Conservation (phyloP, 2,888 invertebrate genomes). For the Xylota sylvarum region DNA sequence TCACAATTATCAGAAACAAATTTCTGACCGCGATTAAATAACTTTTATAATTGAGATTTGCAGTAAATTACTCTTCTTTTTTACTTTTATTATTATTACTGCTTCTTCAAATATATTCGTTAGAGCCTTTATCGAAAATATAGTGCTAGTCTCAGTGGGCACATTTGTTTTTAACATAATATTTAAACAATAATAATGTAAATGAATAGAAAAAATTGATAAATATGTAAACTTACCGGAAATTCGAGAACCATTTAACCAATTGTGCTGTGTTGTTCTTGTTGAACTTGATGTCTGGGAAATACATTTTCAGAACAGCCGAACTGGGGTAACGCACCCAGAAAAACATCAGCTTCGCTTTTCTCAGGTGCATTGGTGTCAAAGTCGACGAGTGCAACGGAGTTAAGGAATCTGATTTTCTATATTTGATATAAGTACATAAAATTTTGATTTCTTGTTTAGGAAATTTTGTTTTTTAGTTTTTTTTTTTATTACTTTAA, state of each 20-base stretch:
- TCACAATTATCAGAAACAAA: no score
- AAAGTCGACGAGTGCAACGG: constrained; percentile 96
- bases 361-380: constrained; percentile 99
- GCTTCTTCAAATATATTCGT: no score
- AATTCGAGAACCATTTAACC: constrained; percentile 99
- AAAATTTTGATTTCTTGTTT: constrained; percentile 21
- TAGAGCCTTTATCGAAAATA: no score
- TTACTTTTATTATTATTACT: no score
- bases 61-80: no score
- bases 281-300: constrained; percentile 99
- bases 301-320: constrained; percentile 99
- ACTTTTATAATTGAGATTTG: no score
- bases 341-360: constrained; percentile 99
- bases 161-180: no score
- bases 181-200: no score
- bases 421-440: constrained; percentile 80
- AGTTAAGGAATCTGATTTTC: constrained; percentile 89
- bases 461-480: constrained; percentile 78
- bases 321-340: constrained; percentile 99
- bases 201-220: neutral
- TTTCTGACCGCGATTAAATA: no score
- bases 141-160: no score
- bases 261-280: constrained; percentile 99
- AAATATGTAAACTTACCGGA: constrained; percentile 92
- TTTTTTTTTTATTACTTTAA: constrained; percentile 4